Percentiles rank a stretch among this genome's conserved stretches.
phyloP scores from a whole-genome alignment of 2,113 vertebrate species.

The Coryphaenoides rupestris region DNA sequence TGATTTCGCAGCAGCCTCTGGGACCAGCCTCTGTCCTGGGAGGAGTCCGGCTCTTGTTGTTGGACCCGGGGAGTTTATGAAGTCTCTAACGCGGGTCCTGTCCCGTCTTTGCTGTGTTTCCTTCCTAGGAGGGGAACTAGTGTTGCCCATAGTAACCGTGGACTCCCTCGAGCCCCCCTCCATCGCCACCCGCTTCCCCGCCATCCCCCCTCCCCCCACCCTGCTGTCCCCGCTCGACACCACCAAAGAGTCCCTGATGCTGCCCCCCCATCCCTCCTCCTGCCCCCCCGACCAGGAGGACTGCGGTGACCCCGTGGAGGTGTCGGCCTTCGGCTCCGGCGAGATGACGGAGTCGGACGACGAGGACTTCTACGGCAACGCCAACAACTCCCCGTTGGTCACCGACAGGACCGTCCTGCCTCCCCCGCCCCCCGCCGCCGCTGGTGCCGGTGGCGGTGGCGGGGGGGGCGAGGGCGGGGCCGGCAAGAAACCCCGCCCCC shows the following conservation, averaged over 20 bases:
- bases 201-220: slow-evolving; percentile 86
- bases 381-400: slow-evolving; percentile 87
- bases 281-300: slow-evolving; percentile 90
- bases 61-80: no score
- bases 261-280: slow-evolving; percentile 75
- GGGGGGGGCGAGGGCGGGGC: slow-evolving; percentile 70
- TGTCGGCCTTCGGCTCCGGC: slow-evolving; percentile 90
- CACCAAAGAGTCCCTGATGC: slow-evolving; percentile 85
- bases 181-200: slow-evolving; percentile 87
- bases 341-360: slow-evolving; percentile 92
- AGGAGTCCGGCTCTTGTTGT: no score
- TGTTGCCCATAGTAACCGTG: slow-evolving; percentile 94
- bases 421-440: slow-evolving; percentile 67
- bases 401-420: slow-evolving; percentile 90
- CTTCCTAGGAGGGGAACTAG: slow-evolving; percentile 92
- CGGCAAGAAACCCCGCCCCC: slow-evolving; percentile 69
- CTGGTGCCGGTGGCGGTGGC: slow-evolving; percentile 67
- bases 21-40: no score
- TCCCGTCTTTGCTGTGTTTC: slow-evolving; percentile 72
- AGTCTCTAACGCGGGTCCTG: no score
- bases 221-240: slow-evolving; percentile 84
- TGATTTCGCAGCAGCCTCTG: no score
- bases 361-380: slow-evolving; percentile 93
- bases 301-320: slow-evolving; percentile 88
- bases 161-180: slow-evolving; percentile 92